These are phyloP conservation scores for Haemorhous mexicanus DNA, from an alignment of 2,113 vertebrate genomes.

Conservation along the genomic window DNA sequence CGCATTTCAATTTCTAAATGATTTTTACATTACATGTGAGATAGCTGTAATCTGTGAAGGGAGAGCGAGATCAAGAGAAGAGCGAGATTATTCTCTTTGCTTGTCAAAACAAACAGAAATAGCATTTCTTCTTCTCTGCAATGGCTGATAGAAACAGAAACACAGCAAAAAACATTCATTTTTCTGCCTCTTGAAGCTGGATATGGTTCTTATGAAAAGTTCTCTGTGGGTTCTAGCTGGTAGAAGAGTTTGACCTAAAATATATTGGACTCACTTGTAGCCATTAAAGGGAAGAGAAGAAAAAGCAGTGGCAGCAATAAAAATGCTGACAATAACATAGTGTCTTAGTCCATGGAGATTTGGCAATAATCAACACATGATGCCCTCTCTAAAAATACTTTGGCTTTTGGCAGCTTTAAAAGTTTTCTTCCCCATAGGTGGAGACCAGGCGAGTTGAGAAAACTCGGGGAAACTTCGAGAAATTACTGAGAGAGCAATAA, in stretches of 20 bases:
- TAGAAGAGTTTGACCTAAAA: neutral
- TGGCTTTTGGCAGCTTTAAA: neutral
- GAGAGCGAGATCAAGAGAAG: neutral
- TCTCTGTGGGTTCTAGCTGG: neutral
- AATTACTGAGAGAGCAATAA: conserved; percentile 8
- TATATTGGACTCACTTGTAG: neutral
- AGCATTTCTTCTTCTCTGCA: neutral
- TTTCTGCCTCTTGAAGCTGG: neutral
- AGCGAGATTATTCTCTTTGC: neutral
- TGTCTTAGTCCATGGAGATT: neutral
- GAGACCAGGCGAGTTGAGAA: neutral
- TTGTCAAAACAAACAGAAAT: neutral
- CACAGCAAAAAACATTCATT: neutral
- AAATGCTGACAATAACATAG: neutral
- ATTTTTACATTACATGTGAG: neutral
- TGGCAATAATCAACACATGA: neutral
- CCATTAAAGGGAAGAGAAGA: neutral
- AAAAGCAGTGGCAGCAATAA: conserved; percentile 22
- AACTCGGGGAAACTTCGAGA: neutral
- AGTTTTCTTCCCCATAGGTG: neutral
- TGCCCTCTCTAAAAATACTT: neutral
- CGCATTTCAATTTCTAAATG: neutral
- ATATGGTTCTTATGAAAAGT: neutral
- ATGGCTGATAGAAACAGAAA: neutral
- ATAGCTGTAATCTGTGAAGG: neutral